phyloP scores from a whole-genome alignment of 2,888 invertebrate species.

The Tuta absoluta region DNA sequence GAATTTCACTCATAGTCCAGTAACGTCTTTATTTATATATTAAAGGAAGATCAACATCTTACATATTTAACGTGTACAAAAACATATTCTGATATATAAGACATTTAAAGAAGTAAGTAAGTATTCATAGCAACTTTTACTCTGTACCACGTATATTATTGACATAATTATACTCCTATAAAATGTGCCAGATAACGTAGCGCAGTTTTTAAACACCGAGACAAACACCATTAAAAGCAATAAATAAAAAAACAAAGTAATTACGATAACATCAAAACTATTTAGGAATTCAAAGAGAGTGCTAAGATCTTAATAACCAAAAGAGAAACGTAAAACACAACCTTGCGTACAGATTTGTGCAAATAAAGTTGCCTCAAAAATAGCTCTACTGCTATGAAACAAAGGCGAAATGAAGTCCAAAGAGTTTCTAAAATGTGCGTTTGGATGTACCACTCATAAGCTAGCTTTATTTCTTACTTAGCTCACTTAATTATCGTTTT shows the following conservation, averaged over 20 bases:
- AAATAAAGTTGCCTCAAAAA: neutral
- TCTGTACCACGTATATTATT: no score
- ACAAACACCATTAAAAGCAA: no score
- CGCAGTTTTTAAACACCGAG: no score
- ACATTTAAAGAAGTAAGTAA: no score
- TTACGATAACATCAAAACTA: neutral
- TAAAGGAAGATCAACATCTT: no score
- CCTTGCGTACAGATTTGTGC: neutral
- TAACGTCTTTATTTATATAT: no score
- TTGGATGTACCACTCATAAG: neutral
- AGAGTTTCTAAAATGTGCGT: neutral
- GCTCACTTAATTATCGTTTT: slow-evolving; percentile 14
- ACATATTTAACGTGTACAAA: no score
- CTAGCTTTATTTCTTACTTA: slow-evolving; percentile 9
- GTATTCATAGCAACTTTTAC: no score
- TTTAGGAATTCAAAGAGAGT: slow-evolving; percentile 6
- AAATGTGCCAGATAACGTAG: no score
- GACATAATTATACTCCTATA: no score
- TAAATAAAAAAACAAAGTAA: neutral
- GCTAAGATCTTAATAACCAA: neutral
- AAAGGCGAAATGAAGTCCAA: neutral
- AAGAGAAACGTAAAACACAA: slow-evolving; percentile 1
- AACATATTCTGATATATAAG: no score
- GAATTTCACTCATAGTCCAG: no score
- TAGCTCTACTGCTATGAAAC: neutral